A percentile compares a stretch with the other conserved stretches of the same genome.
phyloP scores from a whole-genome alignment of 2,888 invertebrate genomes.

The Euzophera pinguis region DNA sequence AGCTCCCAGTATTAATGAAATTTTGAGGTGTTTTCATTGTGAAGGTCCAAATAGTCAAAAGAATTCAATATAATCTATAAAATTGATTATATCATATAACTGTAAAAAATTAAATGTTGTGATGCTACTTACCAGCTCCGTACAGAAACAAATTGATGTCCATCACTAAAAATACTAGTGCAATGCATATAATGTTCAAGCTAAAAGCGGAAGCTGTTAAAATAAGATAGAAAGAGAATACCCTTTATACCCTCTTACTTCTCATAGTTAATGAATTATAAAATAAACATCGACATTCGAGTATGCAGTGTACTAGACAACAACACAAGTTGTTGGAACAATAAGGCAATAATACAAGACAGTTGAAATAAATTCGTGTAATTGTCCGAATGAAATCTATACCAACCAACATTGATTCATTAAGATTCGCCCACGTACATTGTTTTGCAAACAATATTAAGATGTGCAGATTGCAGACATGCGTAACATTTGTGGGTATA shows the following conservation, averaged over 20 bases:
- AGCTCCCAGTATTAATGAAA: too few relatives aligned
- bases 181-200: constrained; percentile 1
- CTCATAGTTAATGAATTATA: constrained; percentile 6
- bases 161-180: neutral
- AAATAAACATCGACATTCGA: constrained; percentile 7
- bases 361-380: neutral
- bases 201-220: constrained; percentile 11
- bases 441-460: too few relatives aligned
- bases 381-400: too few relatives aligned
- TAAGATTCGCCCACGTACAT: neutral
- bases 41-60: too few relatives aligned
- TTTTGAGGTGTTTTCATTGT: too few relatives aligned
- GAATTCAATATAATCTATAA: too few relatives aligned
- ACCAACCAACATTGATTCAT: neutral
- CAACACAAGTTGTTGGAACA: too few relatives aligned
- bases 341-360: neutral
- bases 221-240: neutral
- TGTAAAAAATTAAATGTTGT: neutral
- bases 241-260: constrained; percentile 1
- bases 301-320: neutral
- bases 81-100: too few relatives aligned
- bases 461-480: too few relatives aligned
- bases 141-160: neutral
- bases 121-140: neutral
- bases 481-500: too few relatives aligned